Evolutionary conservation across 1,140 invertebrate genomes (phyloP).

Genomic region (Steinernema feltiae): DNA sequence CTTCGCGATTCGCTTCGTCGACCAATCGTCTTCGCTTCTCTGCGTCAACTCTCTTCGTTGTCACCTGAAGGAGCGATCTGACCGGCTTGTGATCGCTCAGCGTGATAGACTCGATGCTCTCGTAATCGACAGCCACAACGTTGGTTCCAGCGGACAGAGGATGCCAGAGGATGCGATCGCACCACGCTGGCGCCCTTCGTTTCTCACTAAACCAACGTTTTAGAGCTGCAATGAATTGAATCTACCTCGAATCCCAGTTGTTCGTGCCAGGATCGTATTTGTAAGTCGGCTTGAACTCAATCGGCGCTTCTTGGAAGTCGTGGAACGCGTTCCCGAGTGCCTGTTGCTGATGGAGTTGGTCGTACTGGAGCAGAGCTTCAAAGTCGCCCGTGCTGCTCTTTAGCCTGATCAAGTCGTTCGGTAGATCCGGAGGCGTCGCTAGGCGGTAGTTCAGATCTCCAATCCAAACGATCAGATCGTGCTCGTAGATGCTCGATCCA

Average conservation of each 20-base stretch:
- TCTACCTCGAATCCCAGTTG: conserved; percentile 83
- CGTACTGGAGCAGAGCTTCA: conserved; percentile 39
- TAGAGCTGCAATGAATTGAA: too few relatives aligned
- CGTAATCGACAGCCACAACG: conserved; percentile 73
- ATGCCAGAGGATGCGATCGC: conserved; percentile 88
- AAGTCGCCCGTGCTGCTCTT: conserved; percentile 33
- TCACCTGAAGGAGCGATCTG: conserved; percentile 74
- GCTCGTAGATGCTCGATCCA: conserved; percentile 75
- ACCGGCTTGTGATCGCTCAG: conserved; percentile 98
- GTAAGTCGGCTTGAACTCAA: conserved; percentile 89
- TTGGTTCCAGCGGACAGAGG: conserved; percentile 61
- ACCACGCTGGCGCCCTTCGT: conserved; percentile 89
- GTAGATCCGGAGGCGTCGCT: conserved; percentile 58
- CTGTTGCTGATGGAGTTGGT: conserved; percentile 66
- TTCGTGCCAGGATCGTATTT: conserved; percentile 94
- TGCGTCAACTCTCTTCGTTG: conserved; percentile 62
- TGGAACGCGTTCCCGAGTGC: conserved; percentile 69
- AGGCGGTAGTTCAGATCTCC: conserved; percentile 96
- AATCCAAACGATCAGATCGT: conserved; percentile 93
- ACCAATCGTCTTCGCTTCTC: conserved; percentile 18
- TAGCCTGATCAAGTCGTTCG: conserved; percentile 39
- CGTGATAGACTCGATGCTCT: conserved; percentile 75
- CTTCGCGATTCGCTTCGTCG: conserved; percentile 43
- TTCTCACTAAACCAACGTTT: conserved; percentile 72
- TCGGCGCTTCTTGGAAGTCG: conserved; percentile 78